phyloP scores from a whole-genome alignment of 2,888 invertebrate genomes.

The Ariolimax columbianus region DNA sequence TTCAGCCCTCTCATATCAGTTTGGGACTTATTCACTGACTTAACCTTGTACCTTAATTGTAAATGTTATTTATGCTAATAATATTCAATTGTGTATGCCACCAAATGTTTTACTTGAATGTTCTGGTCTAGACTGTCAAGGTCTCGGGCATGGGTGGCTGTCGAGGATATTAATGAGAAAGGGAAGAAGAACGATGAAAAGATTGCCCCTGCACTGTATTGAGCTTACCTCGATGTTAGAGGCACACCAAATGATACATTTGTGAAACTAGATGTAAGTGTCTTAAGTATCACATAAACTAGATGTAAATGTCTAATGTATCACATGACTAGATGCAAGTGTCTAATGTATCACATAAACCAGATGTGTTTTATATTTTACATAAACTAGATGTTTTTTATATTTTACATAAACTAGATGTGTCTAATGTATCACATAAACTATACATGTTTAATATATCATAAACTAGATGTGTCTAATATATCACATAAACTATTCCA shows the following conservation, averaged over 20 bases:
- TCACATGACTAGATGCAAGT: too few species aligned
- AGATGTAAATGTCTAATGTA: too few species aligned
- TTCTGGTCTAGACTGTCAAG: slow-evolving; percentile 5
- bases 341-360: too few species aligned
- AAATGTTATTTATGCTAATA: background rate
- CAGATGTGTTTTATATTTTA: too few species aligned
- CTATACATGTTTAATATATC: too few species aligned
- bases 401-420: too few species aligned
- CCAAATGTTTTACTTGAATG: background rate
- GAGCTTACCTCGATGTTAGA: slow-evolving; percentile 77
- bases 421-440: too few species aligned
- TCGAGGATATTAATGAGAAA: background rate
- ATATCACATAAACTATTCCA: too few species aligned
- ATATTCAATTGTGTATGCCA: background rate
- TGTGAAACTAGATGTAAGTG: slow-evolving; percentile 82
- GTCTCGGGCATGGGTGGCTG: slow-evolving; percentile 20
- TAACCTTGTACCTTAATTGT: background rate
- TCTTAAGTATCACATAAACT: too few species aligned
- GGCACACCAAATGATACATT: slow-evolving; percentile 85
- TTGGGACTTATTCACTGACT: background rate
- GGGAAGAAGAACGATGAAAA: background rate
- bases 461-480: too few species aligned
- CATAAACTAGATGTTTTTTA: too few species aligned
- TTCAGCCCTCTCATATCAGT: too few species aligned
- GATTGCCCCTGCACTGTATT: slow-evolving; percentile 55